Conservation (phyloP, 1,140 invertebrate species). For the Himalopsyche phryganea region DNA sequence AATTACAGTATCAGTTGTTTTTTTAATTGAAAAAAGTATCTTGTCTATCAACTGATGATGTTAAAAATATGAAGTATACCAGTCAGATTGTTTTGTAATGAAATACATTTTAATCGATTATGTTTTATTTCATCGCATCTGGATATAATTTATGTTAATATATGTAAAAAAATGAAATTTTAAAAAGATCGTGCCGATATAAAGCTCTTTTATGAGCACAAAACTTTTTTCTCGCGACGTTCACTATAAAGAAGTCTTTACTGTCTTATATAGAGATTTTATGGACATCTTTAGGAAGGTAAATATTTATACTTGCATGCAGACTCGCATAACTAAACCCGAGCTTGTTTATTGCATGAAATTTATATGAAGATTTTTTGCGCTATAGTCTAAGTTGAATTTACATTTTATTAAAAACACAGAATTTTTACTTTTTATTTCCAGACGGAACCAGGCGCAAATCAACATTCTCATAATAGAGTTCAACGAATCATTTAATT, state of each 20-base stretch:
- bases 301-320: constrained; percentile 27
- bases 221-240: background rate
- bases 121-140: too few relatives aligned
- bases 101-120: too few relatives aligned
- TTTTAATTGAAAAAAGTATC: too few relatives aligned
- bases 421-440: constrained; percentile 19
- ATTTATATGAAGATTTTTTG: constrained; percentile 28
- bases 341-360: constrained; percentile 26
- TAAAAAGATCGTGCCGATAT: too few relatives aligned
- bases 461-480: constrained; percentile 14
- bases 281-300: constrained; percentile 22
- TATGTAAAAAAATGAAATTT: too few relatives aligned
- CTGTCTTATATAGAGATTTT: constrained; percentile 11
- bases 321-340: constrained; percentile 15
- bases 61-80: too few relatives aligned
- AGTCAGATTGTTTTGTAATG: too few relatives aligned
- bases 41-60: too few relatives aligned
- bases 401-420: constrained; percentile 29
- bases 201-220: too few relatives aligned
- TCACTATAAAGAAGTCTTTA: background rate
- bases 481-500: too few relatives aligned
- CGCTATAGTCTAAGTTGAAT: constrained; percentile 8
- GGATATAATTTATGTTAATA: too few relatives aligned
- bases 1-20: too few relatives aligned
- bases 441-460: background rate